Conservation (phyloP, 1,140 invertebrate genomes). For the Hyposmocoma kahamanoa region DNA sequence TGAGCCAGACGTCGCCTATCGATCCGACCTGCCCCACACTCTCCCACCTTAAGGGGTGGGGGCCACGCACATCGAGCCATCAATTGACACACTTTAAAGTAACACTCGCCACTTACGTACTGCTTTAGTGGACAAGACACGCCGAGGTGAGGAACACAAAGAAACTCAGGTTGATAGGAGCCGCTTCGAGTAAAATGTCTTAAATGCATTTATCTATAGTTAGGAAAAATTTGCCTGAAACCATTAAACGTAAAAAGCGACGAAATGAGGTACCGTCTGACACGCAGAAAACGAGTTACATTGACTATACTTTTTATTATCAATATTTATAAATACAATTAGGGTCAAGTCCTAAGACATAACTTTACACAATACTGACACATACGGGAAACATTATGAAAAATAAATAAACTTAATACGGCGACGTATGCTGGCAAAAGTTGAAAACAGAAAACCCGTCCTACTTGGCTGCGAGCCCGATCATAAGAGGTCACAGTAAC, state of each 20-base stretch:
- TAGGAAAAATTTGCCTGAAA: too few species aligned
- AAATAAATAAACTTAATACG: background rate
- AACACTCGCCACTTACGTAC: conserved; percentile 63
- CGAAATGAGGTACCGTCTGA: too few species aligned
- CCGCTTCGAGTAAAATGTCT: too few species aligned
- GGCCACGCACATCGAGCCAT: conserved; percentile 66
- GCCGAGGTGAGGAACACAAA: conserved; percentile 34
- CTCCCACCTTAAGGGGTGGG: conserved; percentile 36
- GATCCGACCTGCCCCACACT: conserved; percentile 68
- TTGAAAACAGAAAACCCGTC: conserved; percentile 62
- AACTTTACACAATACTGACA: too few species aligned
- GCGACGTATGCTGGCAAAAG: conserved; percentile 41
- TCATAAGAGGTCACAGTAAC: conserved; percentile 35
- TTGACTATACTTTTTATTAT: too few species aligned
- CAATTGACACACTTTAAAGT: conserved; percentile 71
- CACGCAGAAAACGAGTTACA: too few species aligned
- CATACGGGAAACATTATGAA: too few species aligned
- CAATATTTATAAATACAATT: too few species aligned
- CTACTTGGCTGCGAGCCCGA: conserved; percentile 63
- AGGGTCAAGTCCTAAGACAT: too few species aligned
- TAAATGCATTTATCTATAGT: too few species aligned
- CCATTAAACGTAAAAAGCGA: too few species aligned
- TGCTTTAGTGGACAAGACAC: background rate
- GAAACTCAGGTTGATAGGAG: too few species aligned
- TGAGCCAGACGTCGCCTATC: conserved; percentile 69